Percentiles rank a stretch among this genome's conserved stretches.
phyloP scores from a whole-genome alignment of 2,113 vertebrate species.

The Xerus inauris region DNA sequence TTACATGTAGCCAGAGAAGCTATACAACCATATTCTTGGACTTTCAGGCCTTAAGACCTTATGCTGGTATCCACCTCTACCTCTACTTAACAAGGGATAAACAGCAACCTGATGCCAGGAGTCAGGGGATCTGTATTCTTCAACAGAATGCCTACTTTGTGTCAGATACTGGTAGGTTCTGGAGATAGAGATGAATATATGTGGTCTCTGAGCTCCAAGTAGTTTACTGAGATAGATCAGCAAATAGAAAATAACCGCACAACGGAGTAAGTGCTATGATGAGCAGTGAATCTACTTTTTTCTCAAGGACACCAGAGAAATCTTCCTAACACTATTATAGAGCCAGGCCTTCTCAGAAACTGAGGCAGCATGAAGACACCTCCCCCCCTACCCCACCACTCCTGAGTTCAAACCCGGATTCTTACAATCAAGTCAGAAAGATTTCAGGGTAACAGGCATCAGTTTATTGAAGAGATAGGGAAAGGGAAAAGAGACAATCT shows the following conservation, averaged over 20 bases:
- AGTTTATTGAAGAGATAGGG: no score
- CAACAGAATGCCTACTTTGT: background rate
- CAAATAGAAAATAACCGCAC: background rate
- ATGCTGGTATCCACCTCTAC: background rate
- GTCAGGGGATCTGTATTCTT: constrained; percentile 18
- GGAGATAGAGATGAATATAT: background rate
- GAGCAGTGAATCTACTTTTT: background rate
- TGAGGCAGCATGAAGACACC: no score
- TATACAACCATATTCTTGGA: background rate
- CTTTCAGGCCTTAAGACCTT: background rate
- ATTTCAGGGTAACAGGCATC: no score
- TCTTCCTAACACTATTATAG: background rate
- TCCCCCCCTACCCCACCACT: no score
- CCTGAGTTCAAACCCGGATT: no score
- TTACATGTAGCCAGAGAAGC: background rate
- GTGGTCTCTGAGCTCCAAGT: background rate
- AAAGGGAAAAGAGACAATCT: no score
- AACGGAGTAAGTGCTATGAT: background rate
- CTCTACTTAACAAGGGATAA: background rate
- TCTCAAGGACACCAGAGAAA: background rate
- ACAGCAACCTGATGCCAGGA: background rate
- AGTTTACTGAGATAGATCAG: background rate
- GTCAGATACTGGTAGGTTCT: background rate
- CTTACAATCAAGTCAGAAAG: no score
- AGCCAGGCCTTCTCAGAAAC: no score